Evolutionary conservation across 2,888 invertebrate genomes (phyloP).

Genomic region (Camponotus fellah): DNA sequence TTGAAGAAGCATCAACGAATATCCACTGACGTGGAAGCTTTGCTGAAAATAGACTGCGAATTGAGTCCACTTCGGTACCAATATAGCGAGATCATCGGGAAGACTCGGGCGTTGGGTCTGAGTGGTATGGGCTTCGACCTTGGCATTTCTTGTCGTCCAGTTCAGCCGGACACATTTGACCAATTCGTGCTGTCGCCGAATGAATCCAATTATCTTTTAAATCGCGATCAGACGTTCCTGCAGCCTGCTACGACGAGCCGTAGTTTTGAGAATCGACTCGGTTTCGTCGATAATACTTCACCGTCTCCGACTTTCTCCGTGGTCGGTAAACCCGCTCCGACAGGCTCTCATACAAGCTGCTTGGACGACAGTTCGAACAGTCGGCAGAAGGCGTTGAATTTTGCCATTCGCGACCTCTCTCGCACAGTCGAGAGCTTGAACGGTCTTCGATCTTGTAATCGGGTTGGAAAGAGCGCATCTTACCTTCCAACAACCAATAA

Average conservation of each 20-base stretch:
- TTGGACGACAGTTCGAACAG: slow-evolving; percentile 2
- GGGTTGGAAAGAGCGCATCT: neutral
- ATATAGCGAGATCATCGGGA: slow-evolving; percentile 73
- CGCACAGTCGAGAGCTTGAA: neutral
- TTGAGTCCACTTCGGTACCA: slow-evolving; percentile 72
- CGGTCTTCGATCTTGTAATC: neutral
- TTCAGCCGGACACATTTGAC: neutral
- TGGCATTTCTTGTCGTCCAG: neutral
- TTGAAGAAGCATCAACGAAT: slow-evolving; percentile 47
- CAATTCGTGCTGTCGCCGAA: slow-evolving; percentile 1
- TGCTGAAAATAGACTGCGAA: slow-evolving; percentile 75
- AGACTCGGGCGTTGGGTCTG: slow-evolving; percentile 70
- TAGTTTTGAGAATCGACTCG: slow-evolving; percentile 19
- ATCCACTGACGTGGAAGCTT: slow-evolving; percentile 64
- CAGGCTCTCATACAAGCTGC: slow-evolving; percentile 26
- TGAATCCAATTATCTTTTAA: slow-evolving; percentile 43
- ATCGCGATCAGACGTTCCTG: slow-evolving; percentile 21
- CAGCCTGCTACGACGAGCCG: neutral
- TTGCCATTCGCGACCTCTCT: neutral
- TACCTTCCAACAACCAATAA: slow-evolving; percentile 14
- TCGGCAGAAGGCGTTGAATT: slow-evolving; percentile 40
- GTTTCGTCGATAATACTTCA: slow-evolving; percentile 43
- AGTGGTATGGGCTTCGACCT: slow-evolving; percentile 31
- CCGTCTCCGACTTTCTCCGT: slow-evolving; percentile 36
- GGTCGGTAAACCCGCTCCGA: slow-evolving; percentile 34